Evolutionary conservation across 2,797 vertebrate species (phyloP), one percentile per base, ranked within the genome.

Genomic region (Scolopax rusticola): DNA sequence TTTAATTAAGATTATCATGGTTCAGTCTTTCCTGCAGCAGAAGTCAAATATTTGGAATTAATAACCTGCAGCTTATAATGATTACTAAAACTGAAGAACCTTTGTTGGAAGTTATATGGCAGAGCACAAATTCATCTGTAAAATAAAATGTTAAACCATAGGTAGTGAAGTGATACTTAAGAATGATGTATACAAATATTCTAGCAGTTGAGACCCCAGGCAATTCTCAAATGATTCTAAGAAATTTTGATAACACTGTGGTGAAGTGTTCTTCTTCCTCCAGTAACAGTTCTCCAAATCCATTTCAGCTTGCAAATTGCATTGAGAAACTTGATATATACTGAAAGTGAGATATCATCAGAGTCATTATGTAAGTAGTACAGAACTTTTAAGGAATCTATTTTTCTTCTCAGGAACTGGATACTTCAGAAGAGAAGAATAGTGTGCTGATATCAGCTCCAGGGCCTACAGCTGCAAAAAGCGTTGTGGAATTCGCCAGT

Each of bases 341-440:
- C 12, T 77, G 54, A 64, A 87, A 82, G 19, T 36, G 50, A 95
- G 25, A 30, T 45, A 23, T 16, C 21, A 28, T 19, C 48, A 74
- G 50, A 67, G 77, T 79, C 71, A 12, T 57, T 65, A 36, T 38
- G 3, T 24, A 69, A 43, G 33, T 47, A 20, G 41, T 94, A 12
- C 33, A 53, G 80, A 79, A 84, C 32, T 56, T 87, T 5, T 69
- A 91, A 96, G 38, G 19, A 70, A 53, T 69, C 8, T 82, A 0
- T 76, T 91, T 95, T 73, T 54, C 30, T 96, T 89, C 81, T 81
- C 86, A 98, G 98, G 98, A 98, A 28, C 82, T 87, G 53, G 97
- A 64, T 68, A 89, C 91, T 88, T 97, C 97, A n/a, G 98, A 98
- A 87, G 98, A 98, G 81, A 97, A 98, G 90, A 98, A 95, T 64